These are phyloP conservation scores for Diarsia mendica DNA, from an alignment of 2,888 invertebrate genomes.

Conservation along the genomic window DNA sequence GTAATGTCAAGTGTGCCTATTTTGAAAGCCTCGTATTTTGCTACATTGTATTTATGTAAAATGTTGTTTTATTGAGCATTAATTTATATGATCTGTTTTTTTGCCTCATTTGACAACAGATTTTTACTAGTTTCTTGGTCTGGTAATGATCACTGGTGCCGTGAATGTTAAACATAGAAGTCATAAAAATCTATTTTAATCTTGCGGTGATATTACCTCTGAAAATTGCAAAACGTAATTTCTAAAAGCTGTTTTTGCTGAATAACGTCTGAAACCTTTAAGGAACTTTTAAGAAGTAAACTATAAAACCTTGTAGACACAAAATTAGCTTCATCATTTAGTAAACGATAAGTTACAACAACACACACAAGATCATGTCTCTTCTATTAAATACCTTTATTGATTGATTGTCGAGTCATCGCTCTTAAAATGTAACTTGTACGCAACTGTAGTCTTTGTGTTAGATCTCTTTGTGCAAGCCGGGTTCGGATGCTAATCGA, in stretches of 20 bases:
- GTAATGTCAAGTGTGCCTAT: slow-evolving; percentile 19
- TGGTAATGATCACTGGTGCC: neutral
- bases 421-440: slow-evolving; percentile 58
- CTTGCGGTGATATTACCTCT: neutral
- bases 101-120: neutral
- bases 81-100: neutral
- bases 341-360: neutral
- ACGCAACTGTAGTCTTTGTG: slow-evolving; percentile 75
- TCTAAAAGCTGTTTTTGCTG: neutral
- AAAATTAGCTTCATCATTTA: neutral
- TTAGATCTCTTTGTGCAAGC: slow-evolving; percentile 71
- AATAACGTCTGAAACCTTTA: neutral
- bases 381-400: slow-evolving; percentile 25
- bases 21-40: slow-evolving; percentile 4
- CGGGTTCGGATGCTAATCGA: slow-evolving; percentile 76
- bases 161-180: neutral
- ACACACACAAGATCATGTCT: slow-evolving; percentile 7
- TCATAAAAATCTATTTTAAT: slow-evolving; percentile 2
- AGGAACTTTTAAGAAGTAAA: too few relatives aligned
- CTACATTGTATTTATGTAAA: neutral
- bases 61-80: neutral
- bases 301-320: neutral
- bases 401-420: slow-evolving; percentile 67
- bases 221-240: neutral
- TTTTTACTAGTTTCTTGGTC: slow-evolving; percentile 1